A percentile compares a stretch with the other conserved stretches of the same genome.
Conservation (phyloP, 2,797 vertebrate species). For the Okamejei kenojei region DNA sequence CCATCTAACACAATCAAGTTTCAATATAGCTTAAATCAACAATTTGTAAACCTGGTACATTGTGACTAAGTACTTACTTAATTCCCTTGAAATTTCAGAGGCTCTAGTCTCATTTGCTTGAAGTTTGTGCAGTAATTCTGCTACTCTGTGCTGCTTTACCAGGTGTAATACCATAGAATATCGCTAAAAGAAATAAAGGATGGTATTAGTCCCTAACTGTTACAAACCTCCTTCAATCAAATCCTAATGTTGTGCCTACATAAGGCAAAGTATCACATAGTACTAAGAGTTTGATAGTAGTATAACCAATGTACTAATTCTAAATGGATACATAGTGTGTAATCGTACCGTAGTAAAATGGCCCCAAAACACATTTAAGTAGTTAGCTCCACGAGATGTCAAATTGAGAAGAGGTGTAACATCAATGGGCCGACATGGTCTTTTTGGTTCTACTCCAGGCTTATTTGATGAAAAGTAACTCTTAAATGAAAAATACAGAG, state of each 20-base stretch:
- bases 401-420: conserved; percentile 95
- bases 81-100: conserved; percentile 86
- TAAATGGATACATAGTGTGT: rapidly evolving
- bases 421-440: conserved; percentile 93
- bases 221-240: conserved; percentile 38
- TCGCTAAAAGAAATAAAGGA: conserved; percentile 57
- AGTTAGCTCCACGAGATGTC: conserved; percentile 77
- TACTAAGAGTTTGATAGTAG: no score
- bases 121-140: conserved; percentile 85
- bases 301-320: neutral
- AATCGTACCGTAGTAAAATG: conserved; percentile 86
- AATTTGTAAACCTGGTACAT: neutral
- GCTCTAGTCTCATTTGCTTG: conserved; percentile 89
- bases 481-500: conserved; percentile 51
- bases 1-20: neutral
- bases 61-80: conserved; percentile 67
- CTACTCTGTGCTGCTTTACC: conserved; percentile 84
- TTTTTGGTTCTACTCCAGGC: conserved; percentile 91
- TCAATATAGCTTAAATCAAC: neutral
- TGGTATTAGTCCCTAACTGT: neutral
- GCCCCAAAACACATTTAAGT: conserved; percentile 92
- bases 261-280: rapidly evolving
- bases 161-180: conserved; percentile 92
- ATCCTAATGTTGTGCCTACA: conserved; percentile 41
- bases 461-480: conserved; percentile 98